Conservation (phyloP, 2,113 vertebrate genomes). For the Oreochromis aureus region DNA sequence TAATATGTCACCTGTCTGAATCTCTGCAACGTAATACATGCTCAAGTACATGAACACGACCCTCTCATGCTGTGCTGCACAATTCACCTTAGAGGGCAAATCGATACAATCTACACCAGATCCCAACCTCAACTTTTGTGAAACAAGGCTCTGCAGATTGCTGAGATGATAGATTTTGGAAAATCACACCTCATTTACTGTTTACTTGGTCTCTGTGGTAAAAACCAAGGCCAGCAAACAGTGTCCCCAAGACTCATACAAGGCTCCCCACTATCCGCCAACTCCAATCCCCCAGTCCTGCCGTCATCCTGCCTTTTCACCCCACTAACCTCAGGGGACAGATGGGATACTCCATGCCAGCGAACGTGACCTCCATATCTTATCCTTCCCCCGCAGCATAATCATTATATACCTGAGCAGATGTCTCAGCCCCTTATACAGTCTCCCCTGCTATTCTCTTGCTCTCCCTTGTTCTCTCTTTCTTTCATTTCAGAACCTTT, state of each 20-base stretch:
- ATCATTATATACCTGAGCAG: constrained; percentile 52
- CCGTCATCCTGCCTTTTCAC: constrained; percentile 16
- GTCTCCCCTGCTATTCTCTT: neutral
- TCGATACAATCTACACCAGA: constrained; percentile 36
- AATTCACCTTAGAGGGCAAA: constrained; percentile 27
- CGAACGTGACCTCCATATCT: constrained; percentile 44
- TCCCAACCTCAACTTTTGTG: constrained; percentile 1
- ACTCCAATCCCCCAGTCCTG: neutral
- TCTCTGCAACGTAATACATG: neutral
- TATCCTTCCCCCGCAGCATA: constrained; percentile 24
- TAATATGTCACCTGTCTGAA: neutral
- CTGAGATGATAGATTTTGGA: constrained; percentile 3
- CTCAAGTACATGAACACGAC: neutral
- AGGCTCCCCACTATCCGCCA: neutral
- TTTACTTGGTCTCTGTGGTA: constrained; percentile 24
- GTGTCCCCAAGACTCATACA: neutral
- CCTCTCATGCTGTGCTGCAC: neutral
- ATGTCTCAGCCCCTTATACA: constrained; percentile 13
- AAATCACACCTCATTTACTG: constrained; percentile 35
- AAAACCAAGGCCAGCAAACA: constrained; percentile 18
- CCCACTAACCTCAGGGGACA: constrained; percentile 35
- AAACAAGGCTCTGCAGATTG: neutral
- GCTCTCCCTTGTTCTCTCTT: neutral
- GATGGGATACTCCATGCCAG: constrained; percentile 34
- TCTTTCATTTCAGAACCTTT: neutral